Base-by-base conservation (phyloP, 2,113 vertebrate genomes). In the Psilopsiagon aymara region DNA sequence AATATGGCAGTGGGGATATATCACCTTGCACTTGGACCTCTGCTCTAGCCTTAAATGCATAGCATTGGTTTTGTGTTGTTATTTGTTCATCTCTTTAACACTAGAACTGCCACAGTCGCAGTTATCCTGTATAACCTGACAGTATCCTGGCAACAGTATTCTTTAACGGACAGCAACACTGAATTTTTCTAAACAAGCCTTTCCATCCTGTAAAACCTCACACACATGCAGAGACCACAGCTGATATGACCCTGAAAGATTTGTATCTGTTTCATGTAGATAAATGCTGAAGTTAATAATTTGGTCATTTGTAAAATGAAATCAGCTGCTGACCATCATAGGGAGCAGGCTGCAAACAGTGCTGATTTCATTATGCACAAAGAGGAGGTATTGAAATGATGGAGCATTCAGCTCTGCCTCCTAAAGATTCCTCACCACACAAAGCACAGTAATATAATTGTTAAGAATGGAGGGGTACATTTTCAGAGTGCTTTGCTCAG, bases 401-500 rank as follows among this genome's bases (percentile, higher is more conserved):
- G 93, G 60, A 82, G 52, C 68, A 86, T 95, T 96, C 90, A 88
- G 82, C 73, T 94, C 84, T 96, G 76, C 85, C 66, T 97, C 92
- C 91, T 76, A 80, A 94, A 97, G 93, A 76, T 96, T 96, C 87
- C 94, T 90, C 70, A 75, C 18, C 28, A 29, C 91, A 97, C 75
- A 90, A 95, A 96, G 88, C 71, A 78, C 67, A 88, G 94, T 68
- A 83, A 93, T 80, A 88, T 83, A 86, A 93, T 81, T 94, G 75
- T 86, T 82, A 51, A 89, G 81, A 96, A 67, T 2, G 24, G 59
- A 96, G 90, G 88, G 87, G 71, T 63, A 69, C 39, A 59, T 96
- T 97, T 96, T 88, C 82, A 73, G 92, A 96, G 84, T 82, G 92
- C 95, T 93, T 94, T 70, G 74, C 90, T 96, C 94, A 85, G 92